A percentile compares a stretch with the other conserved stretches of the same genome.
Conservation (phyloP, 2,113 vertebrate genomes). For the Nycticryphes semicollaris region DNA sequence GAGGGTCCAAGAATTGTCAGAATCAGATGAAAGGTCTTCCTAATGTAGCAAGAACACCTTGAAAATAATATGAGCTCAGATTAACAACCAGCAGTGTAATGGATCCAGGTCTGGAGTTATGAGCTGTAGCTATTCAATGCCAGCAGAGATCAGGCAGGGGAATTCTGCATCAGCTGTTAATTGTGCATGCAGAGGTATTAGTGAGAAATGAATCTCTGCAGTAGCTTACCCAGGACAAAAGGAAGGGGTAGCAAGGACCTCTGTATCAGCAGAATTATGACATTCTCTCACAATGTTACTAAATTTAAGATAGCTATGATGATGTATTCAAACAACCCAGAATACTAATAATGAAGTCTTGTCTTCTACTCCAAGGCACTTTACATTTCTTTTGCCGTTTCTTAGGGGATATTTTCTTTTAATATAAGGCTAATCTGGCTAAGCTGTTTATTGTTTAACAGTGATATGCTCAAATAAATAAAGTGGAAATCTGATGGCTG, state of each 20-base stretch:
- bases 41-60: not conserved
- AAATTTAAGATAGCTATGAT: not conserved
- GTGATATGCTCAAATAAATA: not conserved
- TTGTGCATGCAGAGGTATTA: not conserved
- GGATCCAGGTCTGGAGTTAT: not conserved
- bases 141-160: not conserved
- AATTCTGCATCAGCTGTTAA: constrained; percentile 29
- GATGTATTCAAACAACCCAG: not conserved
- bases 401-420: not conserved
- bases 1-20: not conserved
- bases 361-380: not conserved
- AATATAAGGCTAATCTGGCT: not conserved
- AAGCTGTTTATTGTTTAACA: not conserved
- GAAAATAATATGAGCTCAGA: not conserved
- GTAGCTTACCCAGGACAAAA: constrained; percentile 15
- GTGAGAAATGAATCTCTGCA: not conserved
- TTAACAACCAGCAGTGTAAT: not conserved
- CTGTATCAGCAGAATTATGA: not conserved
- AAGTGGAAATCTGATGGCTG: not conserved
- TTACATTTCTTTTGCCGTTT: not conserved
- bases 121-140: not conserved
- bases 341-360: not conserved
- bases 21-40: not conserved
- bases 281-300: not conserved
- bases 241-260: not conserved